These are phyloP conservation scores for Mustelus asterias DNA, from an alignment of 2,113 vertebrate genomes.

Conservation along the genomic window DNA sequence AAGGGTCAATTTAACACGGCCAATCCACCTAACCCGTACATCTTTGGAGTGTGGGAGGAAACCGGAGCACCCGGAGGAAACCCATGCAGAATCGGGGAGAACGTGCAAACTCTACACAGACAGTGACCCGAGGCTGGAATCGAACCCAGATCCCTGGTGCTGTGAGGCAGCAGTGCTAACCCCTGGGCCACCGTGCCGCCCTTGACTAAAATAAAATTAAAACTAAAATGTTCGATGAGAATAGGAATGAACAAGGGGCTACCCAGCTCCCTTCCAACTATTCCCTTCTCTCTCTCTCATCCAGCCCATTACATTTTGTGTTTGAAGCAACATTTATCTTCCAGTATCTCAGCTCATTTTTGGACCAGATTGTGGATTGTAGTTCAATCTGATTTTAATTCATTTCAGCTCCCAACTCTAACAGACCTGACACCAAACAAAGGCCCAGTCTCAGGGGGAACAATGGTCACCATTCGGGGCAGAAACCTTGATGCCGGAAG, in stretches of 20 bases:
- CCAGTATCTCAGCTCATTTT: neutral
- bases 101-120: too few relatives aligned
- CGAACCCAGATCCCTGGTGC: too few relatives aligned
- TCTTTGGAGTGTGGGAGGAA: too few relatives aligned
- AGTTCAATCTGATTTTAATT: constrained; percentile 37
- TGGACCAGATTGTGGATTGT: neutral
- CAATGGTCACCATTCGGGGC: constrained; percentile 87
- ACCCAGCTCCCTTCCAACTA: neutral
- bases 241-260: neutral
- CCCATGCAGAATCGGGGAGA: too few relatives aligned
- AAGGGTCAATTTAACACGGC: too few relatives aligned
- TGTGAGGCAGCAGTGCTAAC: too few relatives aligned
- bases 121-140: too few relatives aligned
- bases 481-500: constrained; percentile 90
- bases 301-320: neutral
- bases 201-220: too few relatives aligned
- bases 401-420: constrained; percentile 72
- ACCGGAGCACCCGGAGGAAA: too few relatives aligned
- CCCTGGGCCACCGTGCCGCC: too few relatives aligned
- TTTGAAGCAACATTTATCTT: neutral
- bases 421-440: constrained; percentile 72
- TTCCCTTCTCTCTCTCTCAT: neutral
- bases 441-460: constrained; percentile 89
- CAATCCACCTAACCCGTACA: too few relatives aligned
- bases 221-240: neutral